Evolutionary conservation across 1,140 invertebrate species (phyloP).

Genomic region (Drosophila erecta): DNA sequence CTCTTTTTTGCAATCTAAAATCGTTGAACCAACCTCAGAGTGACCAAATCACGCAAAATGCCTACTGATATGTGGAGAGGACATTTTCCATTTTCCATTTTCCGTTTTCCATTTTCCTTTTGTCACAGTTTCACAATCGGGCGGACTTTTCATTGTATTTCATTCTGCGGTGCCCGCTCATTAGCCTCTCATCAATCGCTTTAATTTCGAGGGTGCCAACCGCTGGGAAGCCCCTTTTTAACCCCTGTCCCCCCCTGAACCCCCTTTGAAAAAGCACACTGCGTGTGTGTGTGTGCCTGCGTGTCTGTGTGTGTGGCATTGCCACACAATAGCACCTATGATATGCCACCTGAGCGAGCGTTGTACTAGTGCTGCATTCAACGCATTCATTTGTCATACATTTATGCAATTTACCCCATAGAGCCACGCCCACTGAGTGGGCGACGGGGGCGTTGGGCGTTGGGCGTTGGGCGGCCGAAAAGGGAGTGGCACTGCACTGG

Average conservation of each 20-base stretch:
- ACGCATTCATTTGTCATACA: constrained; percentile 57
- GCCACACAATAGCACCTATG: constrained; percentile 33
- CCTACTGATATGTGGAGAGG: constrained; percentile 1
- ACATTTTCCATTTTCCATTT: background rate
- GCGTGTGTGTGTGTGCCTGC: background rate
- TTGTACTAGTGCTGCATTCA: constrained; percentile 36
- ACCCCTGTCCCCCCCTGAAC: background rate
- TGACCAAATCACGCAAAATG: constrained; percentile 12
- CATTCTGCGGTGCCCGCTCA: constrained; percentile 30
- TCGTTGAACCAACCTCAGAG: constrained; percentile 8
- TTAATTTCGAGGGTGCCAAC: constrained; percentile 24
- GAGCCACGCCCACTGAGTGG: constrained; percentile 33
- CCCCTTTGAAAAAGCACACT: background rate
- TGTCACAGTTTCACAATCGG: constrained; percentile 11
- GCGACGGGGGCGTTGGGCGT: background rate
- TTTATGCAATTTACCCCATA: constrained; percentile 60
- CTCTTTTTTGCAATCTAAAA: background rate
- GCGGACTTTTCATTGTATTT: constrained; percentile 7
- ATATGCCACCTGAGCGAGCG: constrained; percentile 39
- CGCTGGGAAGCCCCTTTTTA: background rate
- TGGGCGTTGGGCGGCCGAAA: background rate
- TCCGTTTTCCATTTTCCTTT: background rate
- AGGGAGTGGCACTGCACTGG: constrained; percentile 4
- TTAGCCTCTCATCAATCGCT: constrained; percentile 39
- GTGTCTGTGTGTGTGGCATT: too few relatives aligned